Conservation (phyloP, 1,140 invertebrate species). For the Zaprionus ornatus region DNA sequence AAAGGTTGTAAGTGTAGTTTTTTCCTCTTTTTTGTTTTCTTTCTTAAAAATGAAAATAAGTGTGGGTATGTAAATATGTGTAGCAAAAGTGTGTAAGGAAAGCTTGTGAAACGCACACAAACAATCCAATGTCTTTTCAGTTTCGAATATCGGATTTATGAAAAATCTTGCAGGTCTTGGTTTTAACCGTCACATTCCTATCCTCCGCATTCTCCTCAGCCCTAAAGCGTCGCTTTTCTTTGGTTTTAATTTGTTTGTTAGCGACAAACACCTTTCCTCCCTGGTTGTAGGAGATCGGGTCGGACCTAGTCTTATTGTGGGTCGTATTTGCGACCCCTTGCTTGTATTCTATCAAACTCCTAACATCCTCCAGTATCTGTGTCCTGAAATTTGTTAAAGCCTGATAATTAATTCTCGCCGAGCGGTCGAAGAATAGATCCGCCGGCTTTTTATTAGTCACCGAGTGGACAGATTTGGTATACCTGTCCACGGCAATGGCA, state of each 20-base stretch:
- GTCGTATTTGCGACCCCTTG: neutral
- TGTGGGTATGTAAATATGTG: too few relatives aligned
- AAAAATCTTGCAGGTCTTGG: neutral
- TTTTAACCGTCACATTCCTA: neutral
- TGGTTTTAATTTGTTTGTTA: constrained; percentile 1
- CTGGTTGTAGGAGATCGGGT: neutral
- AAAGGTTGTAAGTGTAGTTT: too few relatives aligned
- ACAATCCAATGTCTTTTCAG: neutral
- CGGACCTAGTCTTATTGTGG: neutral
- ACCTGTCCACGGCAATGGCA: constrained; percentile 3
- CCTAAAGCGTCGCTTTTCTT: neutral
- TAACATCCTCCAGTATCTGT: neutral
- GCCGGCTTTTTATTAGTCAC: neutral
- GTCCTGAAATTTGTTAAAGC: neutral
- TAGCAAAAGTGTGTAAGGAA: too few relatives aligned
- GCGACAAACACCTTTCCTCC: neutral
- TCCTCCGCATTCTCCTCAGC: neutral
- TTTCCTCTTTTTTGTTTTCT: too few relatives aligned
- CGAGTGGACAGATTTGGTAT: constrained; percentile 10
- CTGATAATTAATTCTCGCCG: neutral
- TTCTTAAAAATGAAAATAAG: too few relatives aligned
- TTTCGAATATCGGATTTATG: neutral
- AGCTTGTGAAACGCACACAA: too few relatives aligned
- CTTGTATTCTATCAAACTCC: neutral
- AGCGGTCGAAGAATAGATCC: neutral